Conservation (phyloP, 2,888 invertebrate species). For the Conomelus anceps region DNA sequence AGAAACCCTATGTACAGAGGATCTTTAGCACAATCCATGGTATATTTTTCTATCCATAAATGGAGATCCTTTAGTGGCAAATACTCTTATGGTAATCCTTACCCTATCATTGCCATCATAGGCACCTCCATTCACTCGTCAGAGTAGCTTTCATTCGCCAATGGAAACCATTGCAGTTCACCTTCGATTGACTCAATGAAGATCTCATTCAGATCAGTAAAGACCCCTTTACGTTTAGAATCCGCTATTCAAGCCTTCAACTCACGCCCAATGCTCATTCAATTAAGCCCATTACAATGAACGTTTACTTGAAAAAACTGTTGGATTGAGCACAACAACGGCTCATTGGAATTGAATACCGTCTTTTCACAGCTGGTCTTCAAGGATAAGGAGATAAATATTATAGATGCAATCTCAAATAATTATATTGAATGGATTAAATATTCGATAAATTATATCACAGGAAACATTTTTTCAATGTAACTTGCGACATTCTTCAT, state of each 20-base stretch:
- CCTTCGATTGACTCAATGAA: not conserved
- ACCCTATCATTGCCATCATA: not conserved
- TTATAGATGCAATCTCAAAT: no score
- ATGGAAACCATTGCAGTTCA: not conserved
- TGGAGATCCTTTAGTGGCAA: no score
- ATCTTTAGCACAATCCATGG: not conserved
- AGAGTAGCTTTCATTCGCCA: not conserved
- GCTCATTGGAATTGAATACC: not conserved
- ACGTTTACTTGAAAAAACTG: not conserved
- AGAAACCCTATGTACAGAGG: no score
- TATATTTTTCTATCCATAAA: not conserved
- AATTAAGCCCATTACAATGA: not conserved
- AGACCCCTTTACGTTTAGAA: not conserved
- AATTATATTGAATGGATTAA: no score
- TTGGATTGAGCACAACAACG: not conserved
- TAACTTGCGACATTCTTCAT: no score
- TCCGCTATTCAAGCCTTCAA: not conserved
- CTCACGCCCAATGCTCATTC: not conserved
- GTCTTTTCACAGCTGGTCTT: not conserved
- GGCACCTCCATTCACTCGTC: not conserved
- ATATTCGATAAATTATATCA: no score
- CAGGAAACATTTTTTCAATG: no score
- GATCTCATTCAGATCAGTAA: not conserved
- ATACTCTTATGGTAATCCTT: not conserved
- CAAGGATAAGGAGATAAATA: not conserved